A percentile compares a stretch with the other conserved stretches of the same genome.
Evolutionary conservation across 2,797 vertebrate genomes (phyloP).

Genomic region (Xenopus petersii): DNA sequence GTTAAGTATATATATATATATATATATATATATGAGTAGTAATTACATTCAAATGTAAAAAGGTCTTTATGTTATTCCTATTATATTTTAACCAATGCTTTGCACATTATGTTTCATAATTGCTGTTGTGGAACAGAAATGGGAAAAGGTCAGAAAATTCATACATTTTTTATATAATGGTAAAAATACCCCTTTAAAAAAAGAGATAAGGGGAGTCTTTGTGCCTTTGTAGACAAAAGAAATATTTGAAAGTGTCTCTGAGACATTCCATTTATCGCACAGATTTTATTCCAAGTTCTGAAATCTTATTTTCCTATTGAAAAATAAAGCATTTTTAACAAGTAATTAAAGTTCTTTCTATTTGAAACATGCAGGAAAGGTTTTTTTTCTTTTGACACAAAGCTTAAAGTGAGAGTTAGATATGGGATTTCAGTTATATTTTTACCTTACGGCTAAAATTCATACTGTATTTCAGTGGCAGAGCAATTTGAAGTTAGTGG

Average conservation of each 20-base stretch:
- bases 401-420: background rate
- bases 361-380: background rate
- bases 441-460: background rate
- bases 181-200: background rate
- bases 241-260: background rate
- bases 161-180: no score
- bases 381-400: background rate
- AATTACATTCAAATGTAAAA: no score
- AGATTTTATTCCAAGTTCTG: background rate
- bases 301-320: background rate
- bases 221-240: background rate
- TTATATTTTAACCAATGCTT: no score
- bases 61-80: no score
- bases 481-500: conserved; percentile 2
- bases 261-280: background rate
- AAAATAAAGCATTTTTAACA: background rate
- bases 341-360: background rate
- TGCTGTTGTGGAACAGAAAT: background rate
- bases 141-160: background rate
- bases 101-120: background rate
- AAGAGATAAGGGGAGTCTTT: background rate
- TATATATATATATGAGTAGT: no score
- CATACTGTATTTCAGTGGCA: conserved; percentile 25
- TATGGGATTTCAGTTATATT: background rate
- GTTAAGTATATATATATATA: no score